Base-by-base conservation (phyloP, 1,140 invertebrate genomes). In the Psix sp. region DNA sequence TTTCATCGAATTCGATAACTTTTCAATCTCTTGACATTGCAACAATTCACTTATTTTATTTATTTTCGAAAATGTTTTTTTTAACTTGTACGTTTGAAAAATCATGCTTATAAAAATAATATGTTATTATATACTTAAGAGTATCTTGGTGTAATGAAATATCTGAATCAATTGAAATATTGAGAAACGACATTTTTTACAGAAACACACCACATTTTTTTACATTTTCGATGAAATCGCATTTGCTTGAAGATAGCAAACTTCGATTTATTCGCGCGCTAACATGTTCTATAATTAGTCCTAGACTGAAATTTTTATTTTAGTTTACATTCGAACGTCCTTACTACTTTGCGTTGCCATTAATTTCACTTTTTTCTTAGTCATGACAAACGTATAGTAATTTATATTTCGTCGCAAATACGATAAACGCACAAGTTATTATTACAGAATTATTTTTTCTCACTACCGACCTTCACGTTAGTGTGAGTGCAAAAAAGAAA, bases 271-370 rank as follows among this genome's bases (percentile, higher is more conserved):
- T 72, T 71, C 68, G 39, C 67, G 72, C 76, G 46, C 75, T 70
- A 76, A 72, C 79, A 75, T 65, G 77, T 84, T 84, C 84, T 86
- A 86, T 86, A 86, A 86, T 86, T 86, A 86, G 83, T 84, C 74
- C 59, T 77, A 77, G 72, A 77, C 67, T 65, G 72, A 59, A 70
- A 84, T 82, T 86, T 85, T 86, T 86, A 86, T 86, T 86, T 86
- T 86, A 77, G 79, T 80, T 86, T 84, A 85, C 84, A 86, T 82
- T 86, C 84, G 84, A 84, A 81, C 81, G 84, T 86, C 84, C 84
- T 86, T 84, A 83, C 74, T 62, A 57, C 45, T 66, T 71, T 63
- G 54, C 60, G 66, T 45, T 54, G 71, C 66, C 71, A 65, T 70
- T 73, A 70, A 73, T 70, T 77, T 40, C 46, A 35, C 39, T 68